These are phyloP conservation scores for Fistularia tabacaria DNA, from an alignment of 2,797 vertebrate genomes.

Conservation along the genomic window DNA sequence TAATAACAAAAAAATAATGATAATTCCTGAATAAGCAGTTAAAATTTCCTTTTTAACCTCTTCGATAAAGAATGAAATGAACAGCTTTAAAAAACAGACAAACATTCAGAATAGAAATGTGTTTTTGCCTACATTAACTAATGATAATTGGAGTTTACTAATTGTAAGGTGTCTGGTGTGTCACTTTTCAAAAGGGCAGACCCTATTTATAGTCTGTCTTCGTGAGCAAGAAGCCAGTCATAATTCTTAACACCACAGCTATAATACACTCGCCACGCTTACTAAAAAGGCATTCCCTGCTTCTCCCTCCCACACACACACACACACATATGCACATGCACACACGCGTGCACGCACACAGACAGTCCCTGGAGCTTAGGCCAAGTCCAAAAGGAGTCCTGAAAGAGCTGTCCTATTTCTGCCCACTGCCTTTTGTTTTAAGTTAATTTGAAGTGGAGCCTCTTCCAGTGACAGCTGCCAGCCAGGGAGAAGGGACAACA, in stretches of 20 bases:
- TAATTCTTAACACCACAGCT: constrained; percentile 47
- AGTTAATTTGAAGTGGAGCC: constrained; percentile 55
- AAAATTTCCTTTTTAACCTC: too few species aligned
- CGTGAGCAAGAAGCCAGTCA: constrained; percentile 49
- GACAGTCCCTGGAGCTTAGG: constrained; percentile 42
- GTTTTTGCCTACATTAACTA: too few species aligned
- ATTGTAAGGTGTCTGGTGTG: constrained; percentile 30
- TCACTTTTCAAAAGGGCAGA: constrained; percentile 56
- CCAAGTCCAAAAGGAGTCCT: constrained; percentile 47
- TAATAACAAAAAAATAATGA: too few species aligned
- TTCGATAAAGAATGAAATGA: too few species aligned
- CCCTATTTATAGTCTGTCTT: constrained; percentile 61
- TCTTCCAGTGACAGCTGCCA: constrained; percentile 60
- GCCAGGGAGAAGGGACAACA: constrained; percentile 19
- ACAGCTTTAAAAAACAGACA: too few species aligned
- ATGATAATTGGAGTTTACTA: too few species aligned
- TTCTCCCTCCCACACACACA: constrained; percentile 10
- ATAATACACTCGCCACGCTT: constrained; percentile 35
- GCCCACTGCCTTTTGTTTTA: constrained; percentile 54
- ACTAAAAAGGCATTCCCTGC: constrained; percentile 51
- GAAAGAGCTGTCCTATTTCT: constrained; percentile 62
- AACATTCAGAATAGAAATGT: too few species aligned
- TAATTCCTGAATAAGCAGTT: too few species aligned
- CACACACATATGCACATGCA: constrained; percentile 1
- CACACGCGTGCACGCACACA: constrained; percentile 4